Evolutionary conservation across 2,797 vertebrate species (phyloP), one percentile per base, ranked within the genome.

Genomic region (Euphonia xanthogaster): DNA sequence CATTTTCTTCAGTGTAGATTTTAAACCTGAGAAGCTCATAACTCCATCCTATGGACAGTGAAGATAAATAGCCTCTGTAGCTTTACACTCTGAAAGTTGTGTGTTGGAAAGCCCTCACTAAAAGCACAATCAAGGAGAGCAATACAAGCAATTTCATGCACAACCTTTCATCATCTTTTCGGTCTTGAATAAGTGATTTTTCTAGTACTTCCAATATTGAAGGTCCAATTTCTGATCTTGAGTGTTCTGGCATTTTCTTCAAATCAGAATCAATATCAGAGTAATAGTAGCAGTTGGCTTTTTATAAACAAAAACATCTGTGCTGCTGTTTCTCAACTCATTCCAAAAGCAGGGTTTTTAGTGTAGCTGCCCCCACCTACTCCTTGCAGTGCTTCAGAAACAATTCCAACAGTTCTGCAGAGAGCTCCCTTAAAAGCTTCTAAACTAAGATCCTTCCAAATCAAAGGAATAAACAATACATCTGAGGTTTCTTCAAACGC

Each of bases 201-300:
- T 82, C 39, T 44, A 44, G 14, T 51, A 39, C 42, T 86, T 85
- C 71, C n/a, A 39, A 10, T 89, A 83, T 15, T 82, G 75, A 71
- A 88, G 53, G 48, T 61, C 39, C 84, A 66, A 9, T 91, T 96
- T 92, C 27, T 77, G 78, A 55, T 87, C 68, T 65, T 53, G 78
- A 50, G 33, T 54, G 12, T 62, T 73, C 75, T 60, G 78, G 65
- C 23, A 40, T 93, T 87, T 92, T 93, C 75, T 77, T 77, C 33
- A 45, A 82, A 91, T 94, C 53, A 51, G 45, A 86, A 80, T 92
- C 72, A 62, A 61, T 88, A 91, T n/a, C 40, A 65, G 80, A 87
- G 57, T 73, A 71, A 71, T 37, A 40, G 53, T 19, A 67, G 74
- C 42, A 87, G 44, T 19, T 67, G 60, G 4, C 42, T 87, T 72